Evolutionary conservation across 2,888 invertebrate genomes (phyloP).

Genomic region (Rhagonycha fulva): DNA sequence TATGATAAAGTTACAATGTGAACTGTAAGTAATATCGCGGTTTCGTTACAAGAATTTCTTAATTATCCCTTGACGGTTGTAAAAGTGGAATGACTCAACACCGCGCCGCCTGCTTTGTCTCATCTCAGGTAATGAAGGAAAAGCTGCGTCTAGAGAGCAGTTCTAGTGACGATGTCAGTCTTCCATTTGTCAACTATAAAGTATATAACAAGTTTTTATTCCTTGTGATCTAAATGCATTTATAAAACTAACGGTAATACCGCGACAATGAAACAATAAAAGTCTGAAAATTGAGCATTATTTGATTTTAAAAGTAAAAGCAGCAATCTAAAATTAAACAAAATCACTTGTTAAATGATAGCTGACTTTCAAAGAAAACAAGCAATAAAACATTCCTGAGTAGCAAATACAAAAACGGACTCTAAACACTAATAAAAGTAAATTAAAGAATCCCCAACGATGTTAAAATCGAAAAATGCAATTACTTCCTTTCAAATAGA

Average conservation of each 20-base stretch:
- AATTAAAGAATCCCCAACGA: slow-evolving; percentile 43
- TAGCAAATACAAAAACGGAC: slow-evolving; percentile 38
- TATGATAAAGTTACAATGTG: slow-evolving; percentile 25
- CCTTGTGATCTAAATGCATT: background rate
- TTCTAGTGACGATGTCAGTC: slow-evolving; percentile 15
- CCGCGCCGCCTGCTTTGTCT: slow-evolving; percentile 25
- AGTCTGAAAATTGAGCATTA: background rate
- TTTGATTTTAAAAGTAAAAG: background rate
- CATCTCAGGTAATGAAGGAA: slow-evolving; percentile 28
- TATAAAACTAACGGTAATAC: background rate
- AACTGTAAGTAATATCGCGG: slow-evolving; percentile 24
- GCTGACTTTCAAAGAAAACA: slow-evolving; percentile 20
- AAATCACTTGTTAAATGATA: slow-evolving; percentile 25
- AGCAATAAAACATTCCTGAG: slow-evolving; percentile 30
- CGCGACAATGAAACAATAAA: background rate
- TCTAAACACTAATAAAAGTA: slow-evolving; percentile 45
- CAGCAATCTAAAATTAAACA: slow-evolving; percentile 24
- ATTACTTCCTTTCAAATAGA: slow-evolving; percentile 42
- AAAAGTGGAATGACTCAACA: slow-evolving; percentile 23
- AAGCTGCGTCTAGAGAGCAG: slow-evolving; percentile 24
- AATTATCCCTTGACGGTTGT: slow-evolving; percentile 25
- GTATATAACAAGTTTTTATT: slow-evolving; percentile 5
- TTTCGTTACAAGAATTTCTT: slow-evolving; percentile 25
- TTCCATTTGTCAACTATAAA: slow-evolving; percentile 24
- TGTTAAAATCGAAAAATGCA: slow-evolving; percentile 47